These are phyloP conservation scores for Anguilla marmorata DNA, from an alignment of 2,797 vertebrate genomes.

Conservation along the genomic window DNA sequence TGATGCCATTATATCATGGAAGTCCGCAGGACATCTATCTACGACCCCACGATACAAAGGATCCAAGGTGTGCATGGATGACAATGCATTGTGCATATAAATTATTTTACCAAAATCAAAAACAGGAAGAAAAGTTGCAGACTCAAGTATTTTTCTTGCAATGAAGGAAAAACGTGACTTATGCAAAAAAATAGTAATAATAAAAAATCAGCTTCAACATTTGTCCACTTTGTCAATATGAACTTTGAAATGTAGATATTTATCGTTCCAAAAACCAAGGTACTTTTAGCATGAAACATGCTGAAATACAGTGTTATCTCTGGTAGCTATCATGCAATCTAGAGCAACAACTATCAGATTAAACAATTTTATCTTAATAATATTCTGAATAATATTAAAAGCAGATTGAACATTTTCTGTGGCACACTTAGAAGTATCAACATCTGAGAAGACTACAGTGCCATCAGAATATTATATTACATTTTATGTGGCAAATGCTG, in stretches of 20 bases:
- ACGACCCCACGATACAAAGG: too few relatives aligned
- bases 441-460: too few relatives aligned
- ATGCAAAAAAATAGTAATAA: not conserved
- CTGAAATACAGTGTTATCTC: not conserved
- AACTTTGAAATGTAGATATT: not conserved
- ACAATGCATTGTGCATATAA: too few relatives aligned
- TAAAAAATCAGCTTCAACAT: not conserved
- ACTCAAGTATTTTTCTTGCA: not conserved
- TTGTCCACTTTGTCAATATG: not conserved
- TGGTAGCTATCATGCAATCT: not conserved
- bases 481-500: too few relatives aligned
- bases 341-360: not conserved
- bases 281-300: not conserved
- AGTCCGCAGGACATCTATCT: too few relatives aligned
- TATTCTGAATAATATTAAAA: not conserved
- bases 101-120: too few relatives aligned
- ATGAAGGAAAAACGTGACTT: not conserved
- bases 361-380: not conserved
- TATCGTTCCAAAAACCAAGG: not conserved
- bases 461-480: too few relatives aligned
- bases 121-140: too few relatives aligned
- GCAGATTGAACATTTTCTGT: not conserved
- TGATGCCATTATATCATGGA: too few relatives aligned
- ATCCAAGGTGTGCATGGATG: too few relatives aligned
- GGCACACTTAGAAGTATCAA: not conserved